Evolutionary conservation across 2,888 invertebrate genomes (phyloP).

Genomic region (Cryptocheilus praepositus): DNA sequence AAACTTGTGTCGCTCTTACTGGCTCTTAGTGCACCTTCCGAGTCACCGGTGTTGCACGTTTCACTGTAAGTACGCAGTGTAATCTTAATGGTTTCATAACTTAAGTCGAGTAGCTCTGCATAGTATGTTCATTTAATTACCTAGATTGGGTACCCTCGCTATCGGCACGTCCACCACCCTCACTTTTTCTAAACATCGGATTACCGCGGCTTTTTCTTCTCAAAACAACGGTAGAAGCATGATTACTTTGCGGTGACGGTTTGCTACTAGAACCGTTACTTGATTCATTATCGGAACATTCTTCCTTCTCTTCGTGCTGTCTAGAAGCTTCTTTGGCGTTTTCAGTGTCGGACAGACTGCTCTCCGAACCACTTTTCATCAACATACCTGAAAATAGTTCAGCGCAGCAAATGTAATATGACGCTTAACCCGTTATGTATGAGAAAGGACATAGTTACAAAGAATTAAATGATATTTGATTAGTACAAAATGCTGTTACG

Average conservation of each 20-base stretch:
- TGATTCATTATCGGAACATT: constrained; percentile 82
- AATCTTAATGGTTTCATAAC: not conserved
- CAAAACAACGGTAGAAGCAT: constrained; percentile 76
- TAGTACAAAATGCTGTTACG: constrained; percentile 14
- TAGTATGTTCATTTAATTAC: constrained; percentile 44
- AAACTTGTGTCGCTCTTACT: constrained; percentile 95
- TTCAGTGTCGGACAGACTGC: constrained; percentile 87
- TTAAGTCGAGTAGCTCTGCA: not conserved
- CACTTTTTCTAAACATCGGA: constrained; percentile 82
- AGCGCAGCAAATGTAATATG: not conserved
- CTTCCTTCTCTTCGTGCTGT: constrained; percentile 84
- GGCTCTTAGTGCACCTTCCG: constrained; percentile 80
- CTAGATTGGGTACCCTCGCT: constrained; percentile 70
- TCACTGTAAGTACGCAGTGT: constrained; percentile 51
- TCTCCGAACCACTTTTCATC: constrained; percentile 91
- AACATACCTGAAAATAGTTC: constrained; percentile 74
- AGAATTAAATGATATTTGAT: no score
- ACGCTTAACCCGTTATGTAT: not conserved
- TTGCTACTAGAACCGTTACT: constrained; percentile 68
- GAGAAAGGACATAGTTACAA: no score
- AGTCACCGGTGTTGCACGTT: constrained; percentile 56
- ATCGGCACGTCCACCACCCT: constrained; percentile 75
- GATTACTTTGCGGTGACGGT: constrained; percentile 66
- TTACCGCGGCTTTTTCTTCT: constrained; percentile 82
- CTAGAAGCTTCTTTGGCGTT: constrained; percentile 84